Evolutionary conservation across 1,140 invertebrate genomes (phyloP).

Genomic region (Aphaenogaster floridana): DNA sequence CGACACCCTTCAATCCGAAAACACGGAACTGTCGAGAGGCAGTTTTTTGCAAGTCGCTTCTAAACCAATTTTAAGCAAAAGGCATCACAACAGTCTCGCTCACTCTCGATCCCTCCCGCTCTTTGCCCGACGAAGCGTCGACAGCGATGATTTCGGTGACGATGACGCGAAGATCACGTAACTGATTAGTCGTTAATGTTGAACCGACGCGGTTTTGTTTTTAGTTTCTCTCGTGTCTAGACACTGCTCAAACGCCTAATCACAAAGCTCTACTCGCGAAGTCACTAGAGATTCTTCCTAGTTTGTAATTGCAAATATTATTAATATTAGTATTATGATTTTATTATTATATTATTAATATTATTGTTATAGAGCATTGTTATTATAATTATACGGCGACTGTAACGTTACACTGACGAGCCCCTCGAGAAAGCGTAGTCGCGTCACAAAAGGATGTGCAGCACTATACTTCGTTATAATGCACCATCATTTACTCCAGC

Average conservation of each 20-base stretch:
- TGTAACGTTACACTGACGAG: constrained; percentile 50
- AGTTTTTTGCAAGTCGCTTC: constrained; percentile 32
- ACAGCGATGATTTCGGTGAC: constrained; percentile 33
- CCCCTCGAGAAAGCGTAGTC: constrained; percentile 63
- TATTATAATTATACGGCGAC: constrained; percentile 62
- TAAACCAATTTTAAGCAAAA: constrained; percentile 49
- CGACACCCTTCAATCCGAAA: constrained; percentile 24
- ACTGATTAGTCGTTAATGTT: constrained; percentile 47
- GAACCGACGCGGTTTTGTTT: constrained; percentile 64
- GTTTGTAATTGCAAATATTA: constrained; percentile 84
- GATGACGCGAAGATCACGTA: constrained; percentile 52
- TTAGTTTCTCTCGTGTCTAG: constrained; percentile 66
- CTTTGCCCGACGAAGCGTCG: constrained; percentile 8
- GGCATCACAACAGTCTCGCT: constrained; percentile 27
- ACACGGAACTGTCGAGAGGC: constrained; percentile 21
- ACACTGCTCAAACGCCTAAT: constrained; percentile 85
- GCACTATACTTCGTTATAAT: constrained; percentile 69
- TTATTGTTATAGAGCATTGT: constrained; percentile 56
- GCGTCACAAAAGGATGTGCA: constrained; percentile 69
- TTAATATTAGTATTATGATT: constrained; percentile 60
- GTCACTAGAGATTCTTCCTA: constrained; percentile 86
- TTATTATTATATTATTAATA: constrained; percentile 55
- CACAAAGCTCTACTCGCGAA: constrained; percentile 84
- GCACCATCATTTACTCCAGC: constrained; percentile 76
- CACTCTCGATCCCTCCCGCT: constrained; percentile 37